Evolutionary conservation across 1,140 invertebrate species (phyloP).

Genomic region (Drosophila bipectinata): DNA sequence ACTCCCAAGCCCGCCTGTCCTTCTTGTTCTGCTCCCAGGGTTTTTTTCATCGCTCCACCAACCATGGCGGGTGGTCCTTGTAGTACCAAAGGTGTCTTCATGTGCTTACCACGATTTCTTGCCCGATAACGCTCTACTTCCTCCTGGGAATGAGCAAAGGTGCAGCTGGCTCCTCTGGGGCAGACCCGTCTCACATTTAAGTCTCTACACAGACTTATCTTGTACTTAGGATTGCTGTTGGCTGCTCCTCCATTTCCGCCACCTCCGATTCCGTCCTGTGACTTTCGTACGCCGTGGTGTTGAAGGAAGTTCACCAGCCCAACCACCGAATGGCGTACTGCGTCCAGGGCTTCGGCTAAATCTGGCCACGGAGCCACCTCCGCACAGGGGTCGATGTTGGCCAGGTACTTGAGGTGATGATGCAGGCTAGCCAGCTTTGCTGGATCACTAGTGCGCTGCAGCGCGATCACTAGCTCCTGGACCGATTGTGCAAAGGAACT

Average conservation of each 20-base stretch:
- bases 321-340: conserved; percentile 92
- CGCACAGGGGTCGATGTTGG: conserved; percentile 92
- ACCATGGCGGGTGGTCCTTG: conserved; percentile 16
- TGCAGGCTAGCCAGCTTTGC: conserved; percentile 91
- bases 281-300: conserved; percentile 89
- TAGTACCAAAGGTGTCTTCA: conserved; percentile 47
- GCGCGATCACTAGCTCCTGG: conserved; percentile 95
- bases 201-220: conserved; percentile 96
- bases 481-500: conserved; percentile 95
- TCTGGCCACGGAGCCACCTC: conserved; percentile 87
- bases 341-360: conserved; percentile 90
- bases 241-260: conserved; percentile 83
- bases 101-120: conserved; percentile 69
- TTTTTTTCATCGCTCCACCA: conserved; percentile 48
- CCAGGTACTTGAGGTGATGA: conserved; percentile 92
- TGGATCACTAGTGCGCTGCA: conserved; percentile 96
- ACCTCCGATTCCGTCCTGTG: conserved; percentile 86
- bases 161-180: conserved; percentile 93
- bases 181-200: conserved; percentile 90
- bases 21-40: conserved; percentile 42
- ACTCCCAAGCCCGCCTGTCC: conserved; percentile 14
- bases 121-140: conserved; percentile 92
- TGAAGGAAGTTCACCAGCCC: conserved; percentile 94
- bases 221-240: conserved; percentile 91
- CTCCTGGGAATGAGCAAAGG: conserved; percentile 95